A percentile compares a stretch with the other conserved stretches of the same genome.
phyloP scores from a whole-genome alignment of 2,797 vertebrate genomes.

The Microctenopoma stevenorrisi region DNA sequence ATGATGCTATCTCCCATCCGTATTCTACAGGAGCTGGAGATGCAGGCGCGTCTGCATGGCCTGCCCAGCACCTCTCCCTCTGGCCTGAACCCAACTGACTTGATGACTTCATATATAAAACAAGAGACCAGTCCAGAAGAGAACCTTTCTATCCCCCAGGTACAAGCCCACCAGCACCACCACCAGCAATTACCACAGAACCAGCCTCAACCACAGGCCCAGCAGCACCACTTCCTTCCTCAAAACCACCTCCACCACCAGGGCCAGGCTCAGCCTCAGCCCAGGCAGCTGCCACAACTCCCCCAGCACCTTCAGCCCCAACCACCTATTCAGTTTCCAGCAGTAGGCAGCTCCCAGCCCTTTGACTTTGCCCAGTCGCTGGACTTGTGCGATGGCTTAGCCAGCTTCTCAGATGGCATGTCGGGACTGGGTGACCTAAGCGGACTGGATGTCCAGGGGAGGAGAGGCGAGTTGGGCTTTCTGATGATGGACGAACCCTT shows the following conservation, averaged over 20 bases:
- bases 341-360: constrained; percentile 88
- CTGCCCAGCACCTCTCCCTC: constrained; percentile 90
- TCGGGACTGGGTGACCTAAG: constrained; percentile 85
- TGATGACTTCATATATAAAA: constrained; percentile 89
- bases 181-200: constrained; percentile 70
- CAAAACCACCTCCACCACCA: constrained; percentile 77
- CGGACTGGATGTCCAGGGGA: constrained; percentile 84
- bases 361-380: constrained; percentile 92
- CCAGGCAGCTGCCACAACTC: constrained; percentile 74
- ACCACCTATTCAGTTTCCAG: constrained; percentile 82
- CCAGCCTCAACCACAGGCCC: constrained; percentile 66
- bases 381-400: constrained; percentile 87
- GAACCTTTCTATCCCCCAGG: constrained; percentile 76
- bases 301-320: constrained; percentile 79
- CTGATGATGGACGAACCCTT: constrained; percentile 96
- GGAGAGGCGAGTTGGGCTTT: constrained; percentile 91
- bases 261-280: constrained; percentile 65
- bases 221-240: constrained; percentile 82
- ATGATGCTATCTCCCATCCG: neutral
- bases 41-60: constrained; percentile 93
- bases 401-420: constrained; percentile 87
- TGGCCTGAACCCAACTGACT: constrained; percentile 85
- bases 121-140: constrained; percentile 90
- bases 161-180: constrained; percentile 71
- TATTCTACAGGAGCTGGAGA: constrained; percentile 92